Evolutionary conservation across 1,140 invertebrate genomes (phyloP), one percentile per base, ranked within the genome.

Genomic region (Trichomalopsis sarcophagae): DNA sequence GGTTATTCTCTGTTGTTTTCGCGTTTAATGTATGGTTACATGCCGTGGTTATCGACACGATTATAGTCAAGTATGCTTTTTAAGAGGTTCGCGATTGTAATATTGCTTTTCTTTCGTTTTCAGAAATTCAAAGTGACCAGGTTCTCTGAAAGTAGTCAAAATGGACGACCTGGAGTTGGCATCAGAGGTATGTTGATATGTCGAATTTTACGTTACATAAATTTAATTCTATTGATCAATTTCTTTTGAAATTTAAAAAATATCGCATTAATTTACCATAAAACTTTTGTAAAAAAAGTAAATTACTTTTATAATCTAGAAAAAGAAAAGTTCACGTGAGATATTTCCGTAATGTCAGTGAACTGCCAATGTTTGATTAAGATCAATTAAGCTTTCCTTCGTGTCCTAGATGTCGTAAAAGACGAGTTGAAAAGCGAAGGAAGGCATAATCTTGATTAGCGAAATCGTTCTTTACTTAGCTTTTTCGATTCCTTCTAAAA

Each of bases 181-280:
- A 75, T 82, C 82, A 75, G 82, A 86, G 79, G 69, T 79, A 27
- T 76, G 62, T 80, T 69, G 74, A 86, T 74, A 74, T 74, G 66
- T 77, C 81, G 40, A 27, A 73, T 76, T 79, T 21, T 33, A 27
- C 66, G 33, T 47, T 44, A 71, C 9, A 71, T 36, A 4, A 4
- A 36, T 36, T 36, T 36, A 4, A 36, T 36, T 36, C 33, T 5
- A 36, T 36, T 36, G 2, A 5, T 27, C 33, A 36, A 36, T 36
- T 36, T 36, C 33, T 36, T 13, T 68, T 6, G 7, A 66, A 33
- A 30, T 66, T 50, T n/a, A 2, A 47, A 23, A 11, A 40, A 9
- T 47, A 21, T 66, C 62, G 0, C n/a, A 17, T 21, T 5, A 5
- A 7, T 66, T 21, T 66, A 66, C 14, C 27, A 1, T 27, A 17